These are phyloP conservation scores for Trachelus iudaicus DNA, from an alignment of 2,888 invertebrate genomes.

Conservation along the genomic window DNA sequence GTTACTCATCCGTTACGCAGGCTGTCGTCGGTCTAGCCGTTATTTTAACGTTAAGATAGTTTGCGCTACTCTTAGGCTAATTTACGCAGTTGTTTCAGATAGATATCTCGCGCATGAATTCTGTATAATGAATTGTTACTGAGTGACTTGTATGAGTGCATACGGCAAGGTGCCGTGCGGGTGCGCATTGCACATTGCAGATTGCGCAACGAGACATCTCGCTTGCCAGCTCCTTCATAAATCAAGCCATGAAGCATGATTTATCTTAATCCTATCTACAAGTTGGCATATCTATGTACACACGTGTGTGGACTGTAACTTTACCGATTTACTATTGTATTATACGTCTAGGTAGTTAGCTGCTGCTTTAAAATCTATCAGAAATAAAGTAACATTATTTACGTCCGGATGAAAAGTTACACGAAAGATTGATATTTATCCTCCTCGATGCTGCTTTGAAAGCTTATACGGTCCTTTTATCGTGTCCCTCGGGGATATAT, in stretches of 20 bases:
- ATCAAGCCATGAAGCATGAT: slow-evolving; percentile 43
- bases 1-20: neutral
- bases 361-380: neutral
- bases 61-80: neutral
- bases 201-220: slow-evolving; percentile 17
- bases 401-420: neutral
- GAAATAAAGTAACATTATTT: neutral
- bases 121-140: neutral
- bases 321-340: neutral
- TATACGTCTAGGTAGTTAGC: neutral
- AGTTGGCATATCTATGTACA: slow-evolving; percentile 15
- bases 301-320: neutral
- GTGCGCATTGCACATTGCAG: slow-evolving; percentile 8
- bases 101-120: neutral
- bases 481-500: neutral
- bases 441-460: neutral
- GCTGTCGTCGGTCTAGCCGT: neutral
- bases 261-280: slow-evolving; percentile 51
- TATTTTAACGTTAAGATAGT: neutral
- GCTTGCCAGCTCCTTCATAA: slow-evolving; percentile 30
- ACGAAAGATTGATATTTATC: neutral
- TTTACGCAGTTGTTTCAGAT: neutral
- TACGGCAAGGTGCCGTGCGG: slow-evolving; percentile 9
- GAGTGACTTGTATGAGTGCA: neutral
- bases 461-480: neutral